phyloP scores from a whole-genome alignment of 1,140 invertebrate genomes.

The Zaprionus ornatus region DNA sequence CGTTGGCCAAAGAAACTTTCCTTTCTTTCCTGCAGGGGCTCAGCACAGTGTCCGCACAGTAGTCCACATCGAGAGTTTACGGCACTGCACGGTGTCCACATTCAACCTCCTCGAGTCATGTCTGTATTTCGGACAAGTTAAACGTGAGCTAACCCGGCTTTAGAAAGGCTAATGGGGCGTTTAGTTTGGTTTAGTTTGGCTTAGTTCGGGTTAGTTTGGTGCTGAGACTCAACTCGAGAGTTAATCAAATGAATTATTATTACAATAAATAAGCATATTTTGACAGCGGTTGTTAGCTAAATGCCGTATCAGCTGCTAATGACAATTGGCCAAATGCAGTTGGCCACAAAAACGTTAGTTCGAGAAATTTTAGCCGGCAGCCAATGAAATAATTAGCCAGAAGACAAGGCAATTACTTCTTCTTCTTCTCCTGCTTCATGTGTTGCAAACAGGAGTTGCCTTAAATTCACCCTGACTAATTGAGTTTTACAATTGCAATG shows the following conservation, averaged over 20 bases:
- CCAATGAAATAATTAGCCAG: conserved; percentile 9
- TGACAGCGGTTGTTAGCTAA: conserved; percentile 51
- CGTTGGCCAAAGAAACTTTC: conserved; percentile 53
- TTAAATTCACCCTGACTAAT: background rate
- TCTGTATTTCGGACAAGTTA: conserved; percentile 67
- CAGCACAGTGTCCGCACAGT: conserved; percentile 33
- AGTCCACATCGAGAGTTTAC: conserved; percentile 34
- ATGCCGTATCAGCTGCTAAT: conserved; percentile 53
- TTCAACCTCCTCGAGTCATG: conserved; percentile 36
- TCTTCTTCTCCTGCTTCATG: background rate
- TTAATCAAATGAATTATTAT: conserved; percentile 83
- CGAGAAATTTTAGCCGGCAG: background rate
- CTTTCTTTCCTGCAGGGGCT: conserved; percentile 61
- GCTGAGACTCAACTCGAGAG: conserved; percentile 28
- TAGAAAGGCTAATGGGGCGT: conserved; percentile 81
- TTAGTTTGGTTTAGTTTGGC: conserved; percentile 46
- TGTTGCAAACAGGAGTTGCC: background rate
- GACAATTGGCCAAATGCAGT: conserved; percentile 20
- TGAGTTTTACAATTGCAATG: background rate
- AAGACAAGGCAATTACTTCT: background rate
- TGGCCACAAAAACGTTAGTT: conserved; percentile 7
- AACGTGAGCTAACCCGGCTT: conserved; percentile 67
- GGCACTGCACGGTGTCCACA: background rate
- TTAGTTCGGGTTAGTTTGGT: conserved; percentile 50
- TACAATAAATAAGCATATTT: conserved; percentile 64